Conservation (phyloP, 37 sponge, comb jelly and placozoan species). For the Beroe ovata region DNA sequence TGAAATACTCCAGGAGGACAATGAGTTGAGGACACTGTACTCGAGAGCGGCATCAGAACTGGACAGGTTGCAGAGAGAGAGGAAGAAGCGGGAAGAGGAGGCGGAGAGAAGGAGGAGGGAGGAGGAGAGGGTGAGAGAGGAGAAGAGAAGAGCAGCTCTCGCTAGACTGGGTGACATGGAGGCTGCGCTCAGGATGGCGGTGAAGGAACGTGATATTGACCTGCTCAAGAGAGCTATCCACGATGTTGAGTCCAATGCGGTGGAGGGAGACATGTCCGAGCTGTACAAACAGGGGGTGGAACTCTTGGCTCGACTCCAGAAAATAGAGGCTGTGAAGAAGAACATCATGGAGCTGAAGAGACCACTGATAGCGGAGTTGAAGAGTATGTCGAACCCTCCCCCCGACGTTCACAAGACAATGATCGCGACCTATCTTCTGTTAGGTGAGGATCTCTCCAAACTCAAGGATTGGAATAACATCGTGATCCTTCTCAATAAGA, state of each 20-base stretch:
- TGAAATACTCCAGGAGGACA: background rate
- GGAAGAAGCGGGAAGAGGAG: background rate
- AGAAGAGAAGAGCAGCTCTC: background rate
- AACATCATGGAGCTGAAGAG: constrained; percentile 58
- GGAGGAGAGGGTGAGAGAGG: constrained; percentile 17
- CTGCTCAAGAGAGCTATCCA: background rate
- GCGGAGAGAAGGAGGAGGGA: background rate
- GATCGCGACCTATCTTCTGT: constrained; percentile 19
- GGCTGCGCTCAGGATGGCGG: background rate
- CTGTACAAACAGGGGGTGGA: constrained; percentile 7
- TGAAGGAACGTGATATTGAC: constrained; percentile 25
- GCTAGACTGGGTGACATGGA: constrained; percentile 23
- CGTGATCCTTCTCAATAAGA: constrained; percentile 40
- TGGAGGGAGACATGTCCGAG: background rate
- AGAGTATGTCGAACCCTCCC: constrained; percentile 50
- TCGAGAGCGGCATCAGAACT: background rate
- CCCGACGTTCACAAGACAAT: constrained; percentile 12
- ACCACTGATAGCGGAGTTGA: constrained; percentile 58
- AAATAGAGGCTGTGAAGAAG: constrained; percentile 50
- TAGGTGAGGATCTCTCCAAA: background rate
- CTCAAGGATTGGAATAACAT: constrained; percentile 62
- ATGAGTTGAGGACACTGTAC: constrained; percentile 12
- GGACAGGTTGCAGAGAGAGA: constrained; percentile 16
- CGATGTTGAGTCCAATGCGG: background rate
- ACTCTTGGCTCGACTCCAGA: constrained; percentile 33